Conservation (phyloP, 2,797 vertebrate genomes). For the Sternotherus odoratus region DNA sequence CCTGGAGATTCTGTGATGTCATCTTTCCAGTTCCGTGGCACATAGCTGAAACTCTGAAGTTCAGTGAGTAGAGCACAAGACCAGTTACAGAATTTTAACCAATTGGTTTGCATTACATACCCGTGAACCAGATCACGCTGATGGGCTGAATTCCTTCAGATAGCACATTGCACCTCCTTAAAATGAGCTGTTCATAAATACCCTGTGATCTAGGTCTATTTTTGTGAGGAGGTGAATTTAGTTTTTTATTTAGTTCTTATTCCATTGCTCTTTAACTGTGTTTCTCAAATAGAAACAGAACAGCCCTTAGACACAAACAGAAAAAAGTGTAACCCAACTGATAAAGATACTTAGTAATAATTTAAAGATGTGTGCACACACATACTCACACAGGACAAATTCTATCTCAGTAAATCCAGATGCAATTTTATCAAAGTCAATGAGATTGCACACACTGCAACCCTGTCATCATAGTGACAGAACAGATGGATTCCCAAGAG, state of each 20-base stretch:
- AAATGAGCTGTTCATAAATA: not conserved
- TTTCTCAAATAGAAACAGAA: not conserved
- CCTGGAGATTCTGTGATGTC: not conserved
- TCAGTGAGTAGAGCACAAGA: not conserved
- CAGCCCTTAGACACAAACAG: not conserved
- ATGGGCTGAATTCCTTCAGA: not conserved
- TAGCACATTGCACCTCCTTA: not conserved
- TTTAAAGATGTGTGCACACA: not conserved
- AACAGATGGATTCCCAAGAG: not conserved
- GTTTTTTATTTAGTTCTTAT: accelerated
- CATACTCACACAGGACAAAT: not conserved
- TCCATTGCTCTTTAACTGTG: accelerated
- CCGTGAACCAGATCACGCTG: accelerated
- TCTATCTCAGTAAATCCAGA: not conserved
- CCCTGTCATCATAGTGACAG: not conserved
- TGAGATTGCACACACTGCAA: accelerated
- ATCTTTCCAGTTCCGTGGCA: not conserved
- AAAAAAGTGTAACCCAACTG: not conserved
- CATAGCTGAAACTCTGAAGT: not conserved
- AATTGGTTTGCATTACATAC: accelerated
- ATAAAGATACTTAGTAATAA: not conserved
- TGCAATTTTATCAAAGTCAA: not conserved
- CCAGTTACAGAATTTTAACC: not conserved
- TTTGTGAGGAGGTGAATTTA: not conserved
- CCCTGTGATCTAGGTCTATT: accelerated